phyloP scores from a whole-genome alignment of 2,113 vertebrate genomes.

The Corythornis madagascariensis region DNA sequence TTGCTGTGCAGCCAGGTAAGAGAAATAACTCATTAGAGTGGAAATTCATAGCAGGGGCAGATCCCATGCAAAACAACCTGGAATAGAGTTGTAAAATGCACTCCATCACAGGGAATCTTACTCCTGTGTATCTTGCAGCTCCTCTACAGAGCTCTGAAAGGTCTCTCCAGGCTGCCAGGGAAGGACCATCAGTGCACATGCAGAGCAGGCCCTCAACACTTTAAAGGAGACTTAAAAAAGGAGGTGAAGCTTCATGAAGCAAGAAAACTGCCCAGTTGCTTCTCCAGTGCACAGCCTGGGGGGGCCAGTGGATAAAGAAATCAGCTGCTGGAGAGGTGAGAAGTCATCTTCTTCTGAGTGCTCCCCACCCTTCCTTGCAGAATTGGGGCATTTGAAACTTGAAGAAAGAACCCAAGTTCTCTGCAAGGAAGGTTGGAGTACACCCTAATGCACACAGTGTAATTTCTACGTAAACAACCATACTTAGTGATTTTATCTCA shows the following conservation, averaged over 20 bases:
- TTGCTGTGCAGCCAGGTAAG: neutral
- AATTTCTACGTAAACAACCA: neutral
- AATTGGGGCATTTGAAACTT: too few relatives aligned
- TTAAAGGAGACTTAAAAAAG: neutral
- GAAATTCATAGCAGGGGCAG: neutral
- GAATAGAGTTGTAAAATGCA: neutral
- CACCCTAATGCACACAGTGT: neutral
- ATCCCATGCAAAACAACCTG: neutral
- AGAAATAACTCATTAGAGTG: neutral
- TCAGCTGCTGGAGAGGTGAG: neutral
- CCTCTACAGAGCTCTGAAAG: neutral
- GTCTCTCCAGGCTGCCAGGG: neutral
- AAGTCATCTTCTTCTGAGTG: neutral
- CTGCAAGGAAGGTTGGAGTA: accelerated
- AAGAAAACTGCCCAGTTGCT: neutral
- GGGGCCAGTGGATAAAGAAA: neutral
- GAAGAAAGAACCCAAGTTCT: too few relatives aligned
- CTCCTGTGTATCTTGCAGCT: neutral
- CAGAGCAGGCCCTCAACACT: neutral
- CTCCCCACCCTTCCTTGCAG: too few relatives aligned
- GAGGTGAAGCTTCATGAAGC: neutral
- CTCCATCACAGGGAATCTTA: accelerated
- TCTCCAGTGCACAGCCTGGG: neutral
- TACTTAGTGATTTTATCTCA: neutral
- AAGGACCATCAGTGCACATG: neutral